Conservation (phyloP, 2,888 invertebrate genomes). For the Cynaeus angustus region DNA sequence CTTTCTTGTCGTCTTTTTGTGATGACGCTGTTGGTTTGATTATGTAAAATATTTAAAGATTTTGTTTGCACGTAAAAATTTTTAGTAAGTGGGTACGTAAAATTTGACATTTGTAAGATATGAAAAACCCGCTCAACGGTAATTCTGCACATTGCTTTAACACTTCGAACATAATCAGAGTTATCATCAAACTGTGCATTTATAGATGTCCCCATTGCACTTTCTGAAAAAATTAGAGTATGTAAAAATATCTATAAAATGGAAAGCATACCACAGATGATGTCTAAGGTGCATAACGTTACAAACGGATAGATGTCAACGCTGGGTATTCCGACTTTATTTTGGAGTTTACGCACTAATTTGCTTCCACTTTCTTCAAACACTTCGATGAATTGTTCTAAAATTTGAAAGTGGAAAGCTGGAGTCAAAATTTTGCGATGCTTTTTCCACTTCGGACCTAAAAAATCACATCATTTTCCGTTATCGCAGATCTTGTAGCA, state of each 20-base stretch:
- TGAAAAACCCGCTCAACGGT: conserved; percentile 60
- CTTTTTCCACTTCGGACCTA: conserved; percentile 35
- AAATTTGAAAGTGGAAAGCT: conserved; percentile 36
- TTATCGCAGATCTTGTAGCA: too few relatives aligned
- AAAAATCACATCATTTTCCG: too few relatives aligned
- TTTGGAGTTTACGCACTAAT: conserved; percentile 10
- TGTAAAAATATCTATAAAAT: conserved; percentile 16
- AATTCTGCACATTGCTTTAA: conserved; percentile 73
- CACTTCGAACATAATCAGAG: conserved; percentile 83
- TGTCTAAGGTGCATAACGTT: conserved; percentile 19
- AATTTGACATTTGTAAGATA: conserved; percentile 69
- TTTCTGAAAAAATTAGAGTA: conserved; percentile 76
- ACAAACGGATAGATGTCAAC: conserved; percentile 32
- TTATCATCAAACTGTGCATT: conserved; percentile 81
- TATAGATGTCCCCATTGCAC: conserved; percentile 87
- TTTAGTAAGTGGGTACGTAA: conserved; percentile 74
- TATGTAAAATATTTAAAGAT: conserved; percentile 55
- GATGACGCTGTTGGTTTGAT: conserved; percentile 27
- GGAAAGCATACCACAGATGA: conserved; percentile 30
- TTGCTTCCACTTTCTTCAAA: conserved; percentile 9
- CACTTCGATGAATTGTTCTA: conserved; percentile 25
- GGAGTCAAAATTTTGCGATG: conserved; percentile 31
- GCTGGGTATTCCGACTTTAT: conserved; percentile 13
- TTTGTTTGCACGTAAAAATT: conserved; percentile 76
- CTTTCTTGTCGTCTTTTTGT: conserved; percentile 2